Evolutionary conservation across 2,797 vertebrate genomes (phyloP), one percentile per base, ranked within the genome.

Genomic region (Liasis olivaceus): DNA sequence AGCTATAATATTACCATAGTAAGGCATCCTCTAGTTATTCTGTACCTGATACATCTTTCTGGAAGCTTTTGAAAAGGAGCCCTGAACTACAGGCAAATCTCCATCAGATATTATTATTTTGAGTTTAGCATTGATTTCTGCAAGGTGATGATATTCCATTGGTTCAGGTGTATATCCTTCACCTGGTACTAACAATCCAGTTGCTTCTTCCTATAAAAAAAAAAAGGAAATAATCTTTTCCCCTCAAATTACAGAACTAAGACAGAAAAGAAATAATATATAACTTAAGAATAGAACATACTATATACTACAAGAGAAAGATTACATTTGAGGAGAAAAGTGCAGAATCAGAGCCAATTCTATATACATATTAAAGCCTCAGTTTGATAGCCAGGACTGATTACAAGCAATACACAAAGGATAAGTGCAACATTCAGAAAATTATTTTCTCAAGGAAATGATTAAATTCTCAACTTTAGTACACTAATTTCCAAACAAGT

Each of bases 61-160:
- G 85, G 91, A 81, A 84, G 86, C 3, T 89, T 93, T 63, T 87
- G 94, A 93, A 47, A 22, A 91, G 66, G 93, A 96, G 90, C 95
- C 97, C 91, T 95, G 96, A 95, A 96, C 72, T 2, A 93, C 95
- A 92, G 97, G 95, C 89, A 97, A 95, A 92, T 97, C 96, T 77
- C 97, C 96, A 15, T 88, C 90, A 88, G 97, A 98, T 20, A 97
- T 95, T 1, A 98, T 95, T 12, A 95, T 95, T 89, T 97, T 96
- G 59, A 99, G 98, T 95, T 98, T 98, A 94, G 96, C 95, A 91
- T 99, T 98, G 24, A 99, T 98, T 94, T 98, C 97, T 58, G 94
- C 97, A 90, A 99, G 97, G 86, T 98, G 98, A 94, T 98, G 95
- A 93, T 98, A 97, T 92, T 99, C 98, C 7, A 92, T 96, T 0